phyloP scores from a whole-genome alignment of 2,797 vertebrate species.

The Furcifer pardalis region DNA sequence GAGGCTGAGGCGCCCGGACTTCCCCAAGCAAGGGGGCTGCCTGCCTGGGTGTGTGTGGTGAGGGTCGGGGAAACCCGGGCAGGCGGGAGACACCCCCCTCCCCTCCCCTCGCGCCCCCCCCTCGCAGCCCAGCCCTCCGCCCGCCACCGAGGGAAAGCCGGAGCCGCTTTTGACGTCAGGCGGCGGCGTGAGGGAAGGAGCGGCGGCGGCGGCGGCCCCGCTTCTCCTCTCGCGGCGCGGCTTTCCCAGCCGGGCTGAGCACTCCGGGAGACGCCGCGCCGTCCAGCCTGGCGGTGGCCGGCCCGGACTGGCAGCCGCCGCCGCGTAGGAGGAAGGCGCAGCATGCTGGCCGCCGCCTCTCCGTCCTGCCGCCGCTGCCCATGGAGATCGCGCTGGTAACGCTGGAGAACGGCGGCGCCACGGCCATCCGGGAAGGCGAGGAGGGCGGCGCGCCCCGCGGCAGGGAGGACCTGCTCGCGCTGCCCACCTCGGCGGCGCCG shows the following conservation, averaged over 20 bases:
- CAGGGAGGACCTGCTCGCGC: slow-evolving; percentile 72
- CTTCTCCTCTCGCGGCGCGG: too few relatives aligned
- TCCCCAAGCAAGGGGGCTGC: too few relatives aligned
- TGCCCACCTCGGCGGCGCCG: slow-evolving; percentile 64
- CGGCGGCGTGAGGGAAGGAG: slow-evolving; percentile 27
- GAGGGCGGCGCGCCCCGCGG: slow-evolving; percentile 64
- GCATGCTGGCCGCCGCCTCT: background rate
- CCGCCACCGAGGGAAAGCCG: slow-evolving; percentile 45
- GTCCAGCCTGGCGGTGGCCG: slow-evolving; percentile 1
- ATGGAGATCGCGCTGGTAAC: slow-evolving; percentile 94
- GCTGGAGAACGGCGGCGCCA: slow-evolving; percentile 87
- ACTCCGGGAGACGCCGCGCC: slow-evolving; percentile 8
- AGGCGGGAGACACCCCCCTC: background rate
- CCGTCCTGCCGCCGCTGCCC: slow-evolving; percentile 18
- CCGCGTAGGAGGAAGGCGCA: background rate
- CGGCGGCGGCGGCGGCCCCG: too few relatives aligned
- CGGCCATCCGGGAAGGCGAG: slow-evolving; percentile 71
- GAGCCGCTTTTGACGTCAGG: slow-evolving; percentile 79
- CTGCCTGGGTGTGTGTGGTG: too few relatives aligned
- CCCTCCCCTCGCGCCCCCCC: background rate
- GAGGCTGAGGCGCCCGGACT: background rate
- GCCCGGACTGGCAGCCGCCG: background rate
- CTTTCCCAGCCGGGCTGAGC: slow-evolving; percentile 44
- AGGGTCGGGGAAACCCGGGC: background rate
- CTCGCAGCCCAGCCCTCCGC: slow-evolving; percentile 11